Percentiles rank a stretch among this genome's conserved stretches.
These are phyloP conservation scores for Gymnorhina tibicen DNA, from an alignment of 2,113 vertebrate species.

Conservation along the genomic window DNA sequence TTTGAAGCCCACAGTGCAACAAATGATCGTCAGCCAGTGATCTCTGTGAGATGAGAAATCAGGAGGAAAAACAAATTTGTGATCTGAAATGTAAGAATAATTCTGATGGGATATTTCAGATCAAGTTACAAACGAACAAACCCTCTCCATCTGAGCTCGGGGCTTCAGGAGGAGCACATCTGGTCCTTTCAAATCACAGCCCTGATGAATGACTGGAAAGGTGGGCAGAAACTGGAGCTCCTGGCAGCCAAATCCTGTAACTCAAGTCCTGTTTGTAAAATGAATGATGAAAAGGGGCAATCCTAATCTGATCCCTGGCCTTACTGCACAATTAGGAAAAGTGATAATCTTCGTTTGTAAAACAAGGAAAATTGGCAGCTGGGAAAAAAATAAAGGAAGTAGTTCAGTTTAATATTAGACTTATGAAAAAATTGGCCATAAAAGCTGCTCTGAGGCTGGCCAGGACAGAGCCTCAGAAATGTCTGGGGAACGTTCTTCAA, in stretches of 20 bases:
- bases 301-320: constrained; percentile 40
- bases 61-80: not conserved
- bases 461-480: not conserved
- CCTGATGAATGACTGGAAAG: not conserved
- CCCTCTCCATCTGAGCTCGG: not conserved
- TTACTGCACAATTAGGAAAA: constrained; percentile 30
- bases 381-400: constrained; percentile 51
- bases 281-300: constrained; percentile 35
- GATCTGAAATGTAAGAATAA: not conserved
- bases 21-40: not conserved
- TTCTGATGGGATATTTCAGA: not conserved
- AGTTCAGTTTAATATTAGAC: constrained; percentile 31
- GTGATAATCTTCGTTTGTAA: constrained; percentile 53
- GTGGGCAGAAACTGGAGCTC: constrained; percentile 12
- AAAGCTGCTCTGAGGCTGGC: not conserved
- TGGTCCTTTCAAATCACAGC: not conserved
- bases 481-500: constrained; percentile 47
- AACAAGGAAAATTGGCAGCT: constrained; percentile 50
- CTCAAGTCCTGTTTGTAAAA: not conserved
- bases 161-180: not conserved
- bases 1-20: not conserved
- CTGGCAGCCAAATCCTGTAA: constrained; percentile 28
- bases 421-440: constrained; percentile 35
- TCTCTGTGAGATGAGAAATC: not conserved
- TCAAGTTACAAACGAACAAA: not conserved